Conservation (phyloP, 2,113 vertebrate species). For the Apodemus speciosus region DNA sequence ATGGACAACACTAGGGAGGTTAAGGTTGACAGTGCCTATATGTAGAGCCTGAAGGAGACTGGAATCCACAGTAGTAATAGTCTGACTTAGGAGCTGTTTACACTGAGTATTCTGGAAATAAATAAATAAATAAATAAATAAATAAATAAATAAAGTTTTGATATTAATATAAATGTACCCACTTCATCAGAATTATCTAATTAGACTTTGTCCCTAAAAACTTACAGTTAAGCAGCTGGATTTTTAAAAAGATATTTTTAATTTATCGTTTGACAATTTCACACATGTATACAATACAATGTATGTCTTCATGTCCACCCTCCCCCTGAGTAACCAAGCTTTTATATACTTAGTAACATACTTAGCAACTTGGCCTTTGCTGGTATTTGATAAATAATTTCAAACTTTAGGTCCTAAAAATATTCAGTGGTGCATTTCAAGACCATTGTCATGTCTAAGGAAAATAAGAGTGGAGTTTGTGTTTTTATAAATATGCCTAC, state of each 20-base stretch:
- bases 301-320: neutral
- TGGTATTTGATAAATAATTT: conserved; percentile 17
- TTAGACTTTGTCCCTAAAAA: neutral
- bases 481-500: neutral
- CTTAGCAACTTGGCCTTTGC: neutral
- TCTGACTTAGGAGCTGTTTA: neutral
- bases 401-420: neutral
- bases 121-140: neutral
- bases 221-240: conserved; percentile 3
- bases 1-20: neutral
- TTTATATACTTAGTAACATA: conserved; percentile 22
- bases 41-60: neutral
- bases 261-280: neutral
- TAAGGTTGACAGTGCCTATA: neutral
- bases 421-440: conserved; percentile 15
- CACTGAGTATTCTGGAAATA: neutral
- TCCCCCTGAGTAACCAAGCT: neutral
- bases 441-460: neutral
- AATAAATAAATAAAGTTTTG: conserved; percentile 1
- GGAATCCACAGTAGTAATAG: neutral
- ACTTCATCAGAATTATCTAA: neutral
- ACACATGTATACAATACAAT: too few species aligned
- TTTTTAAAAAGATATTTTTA: neutral
- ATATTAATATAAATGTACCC: neutral
- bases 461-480: conserved; percentile 28